Conservation (phyloP, 2,113 vertebrate species). For the Malurus melanocephalus region DNA sequence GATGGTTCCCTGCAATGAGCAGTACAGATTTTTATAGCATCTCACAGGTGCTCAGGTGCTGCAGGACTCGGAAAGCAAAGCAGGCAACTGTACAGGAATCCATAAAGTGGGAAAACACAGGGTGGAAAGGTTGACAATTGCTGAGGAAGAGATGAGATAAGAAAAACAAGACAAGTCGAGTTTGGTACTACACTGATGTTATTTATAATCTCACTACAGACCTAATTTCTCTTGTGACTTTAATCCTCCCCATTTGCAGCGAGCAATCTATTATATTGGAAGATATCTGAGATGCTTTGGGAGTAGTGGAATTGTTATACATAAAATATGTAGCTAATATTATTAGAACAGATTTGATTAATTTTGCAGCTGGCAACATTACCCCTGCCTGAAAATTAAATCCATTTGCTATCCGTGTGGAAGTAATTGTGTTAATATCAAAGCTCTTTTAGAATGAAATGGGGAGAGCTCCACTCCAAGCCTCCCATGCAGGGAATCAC, state of each 20-base stretch:
- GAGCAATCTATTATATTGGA: slow-evolving; percentile 14
- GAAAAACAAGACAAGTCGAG: background rate
- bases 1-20: background rate
- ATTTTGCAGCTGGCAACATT: slow-evolving; percentile 36
- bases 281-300: background rate
- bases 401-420: background rate
- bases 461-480: background rate
- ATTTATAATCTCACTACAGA: slow-evolving; percentile 26
- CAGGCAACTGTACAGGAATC: background rate
- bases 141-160: background rate
- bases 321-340: slow-evolving; percentile 34
- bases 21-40: background rate
- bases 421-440: slow-evolving; percentile 43
- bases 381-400: slow-evolving; percentile 25
- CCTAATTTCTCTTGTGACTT: background rate
- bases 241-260: slow-evolving; percentile 1
- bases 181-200: background rate
- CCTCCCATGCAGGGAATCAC: background rate
- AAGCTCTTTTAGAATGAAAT: background rate
- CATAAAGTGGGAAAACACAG: background rate
- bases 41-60: background rate
- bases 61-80: background rate
- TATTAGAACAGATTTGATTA: slow-evolving; percentile 50
- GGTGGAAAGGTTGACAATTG: background rate
- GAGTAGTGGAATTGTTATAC: background rate